Base-by-base conservation (phyloP, 2,113 vertebrate species). In the Myrmophylax atrothorax region DNA sequence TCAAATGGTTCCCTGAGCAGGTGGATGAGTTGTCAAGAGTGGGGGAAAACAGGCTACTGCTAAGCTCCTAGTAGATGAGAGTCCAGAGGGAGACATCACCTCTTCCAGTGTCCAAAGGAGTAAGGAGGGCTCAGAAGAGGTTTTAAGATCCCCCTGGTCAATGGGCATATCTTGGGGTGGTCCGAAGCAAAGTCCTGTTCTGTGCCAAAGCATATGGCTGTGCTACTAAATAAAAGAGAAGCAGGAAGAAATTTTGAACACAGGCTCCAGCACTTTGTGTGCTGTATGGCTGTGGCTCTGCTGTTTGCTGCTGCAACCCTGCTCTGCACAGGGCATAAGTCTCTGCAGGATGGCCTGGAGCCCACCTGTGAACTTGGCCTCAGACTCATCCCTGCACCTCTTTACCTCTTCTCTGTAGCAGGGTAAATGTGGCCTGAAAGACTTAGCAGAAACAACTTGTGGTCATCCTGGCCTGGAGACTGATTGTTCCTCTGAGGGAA, bases 401-500 rank as follows among this genome's bases (percentile, higher is more conserved):
- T 82, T 55, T 47, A 52, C 17, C 19, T 88, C 35, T 82, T 55
- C 44, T 49, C 18, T 56, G 28, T 22, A 50, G 33, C 70, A 83
- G 42, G 17, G 53, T 52, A 78, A 55, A 7, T 42, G 25, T 55
- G 86, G 38, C 49, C 84, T 86, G 56, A 86, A 63, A 62, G 33
- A 68, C 84, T 72, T 18, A 1, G 33, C 35, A 86, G 84, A 76
- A 90, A 31, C 12, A 94, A 59, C 75, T 38, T 55, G 38, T 86
- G 47, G 19, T 76, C 44, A 59, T 76, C 46, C 53, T 76, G 49
- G 23, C 53, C 40, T 29, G 29, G 38, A 63, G 29, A 55, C 4
- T 24, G 49, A 58, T 72, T 67, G 38, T 63, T 96, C 67, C 44
- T 94, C 64, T 72, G 44, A 86, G 68, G 28, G 29, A 89, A 93